Evolutionary conservation across 2,888 invertebrate species (phyloP).

Genomic region (Hofmannophila pseudospretella): DNA sequence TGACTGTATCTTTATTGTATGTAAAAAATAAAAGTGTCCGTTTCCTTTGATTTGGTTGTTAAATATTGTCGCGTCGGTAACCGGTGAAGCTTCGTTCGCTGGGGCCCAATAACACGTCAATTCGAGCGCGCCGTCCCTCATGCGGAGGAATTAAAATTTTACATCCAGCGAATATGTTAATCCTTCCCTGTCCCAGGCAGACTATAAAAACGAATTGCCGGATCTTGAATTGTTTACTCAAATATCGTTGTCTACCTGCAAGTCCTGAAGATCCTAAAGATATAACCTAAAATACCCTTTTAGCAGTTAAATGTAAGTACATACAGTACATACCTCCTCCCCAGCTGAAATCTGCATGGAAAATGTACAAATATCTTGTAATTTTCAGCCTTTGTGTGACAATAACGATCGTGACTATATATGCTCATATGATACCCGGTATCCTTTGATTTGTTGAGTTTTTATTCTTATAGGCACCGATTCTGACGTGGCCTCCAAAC

Average conservation of each 20-base stretch:
- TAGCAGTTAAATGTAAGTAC: background rate
- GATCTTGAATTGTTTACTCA: conserved; percentile 61
- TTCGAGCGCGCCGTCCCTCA: conserved; percentile 53
- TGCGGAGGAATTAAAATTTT: conserved; percentile 67
- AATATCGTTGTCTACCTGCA: conserved; percentile 5
- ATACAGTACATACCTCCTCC: too few species aligned
- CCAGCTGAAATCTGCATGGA: too few species aligned
- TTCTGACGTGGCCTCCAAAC: too few species aligned
- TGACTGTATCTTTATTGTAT: too few species aligned
- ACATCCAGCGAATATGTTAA: conserved; percentile 68
- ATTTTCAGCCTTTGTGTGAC: too few species aligned
- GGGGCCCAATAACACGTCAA: conserved; percentile 66
- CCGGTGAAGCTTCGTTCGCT: conserved; percentile 25
- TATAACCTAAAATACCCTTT: background rate
- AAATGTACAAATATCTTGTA: too few species aligned
- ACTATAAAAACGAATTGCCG: conserved; percentile 63
- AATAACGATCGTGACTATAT: too few species aligned
- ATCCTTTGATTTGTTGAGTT: too few species aligned
- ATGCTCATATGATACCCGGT: too few species aligned
- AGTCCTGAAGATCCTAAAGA: background rate
- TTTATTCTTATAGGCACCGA: too few species aligned
- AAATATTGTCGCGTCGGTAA: conserved; percentile 3
- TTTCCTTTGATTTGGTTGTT: conserved; percentile 9
- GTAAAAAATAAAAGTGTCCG: background rate
- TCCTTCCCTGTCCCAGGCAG: conserved; percentile 59